phyloP scores from a whole-genome alignment of 2,888 invertebrate species.

The Phyto melanocephala region DNA sequence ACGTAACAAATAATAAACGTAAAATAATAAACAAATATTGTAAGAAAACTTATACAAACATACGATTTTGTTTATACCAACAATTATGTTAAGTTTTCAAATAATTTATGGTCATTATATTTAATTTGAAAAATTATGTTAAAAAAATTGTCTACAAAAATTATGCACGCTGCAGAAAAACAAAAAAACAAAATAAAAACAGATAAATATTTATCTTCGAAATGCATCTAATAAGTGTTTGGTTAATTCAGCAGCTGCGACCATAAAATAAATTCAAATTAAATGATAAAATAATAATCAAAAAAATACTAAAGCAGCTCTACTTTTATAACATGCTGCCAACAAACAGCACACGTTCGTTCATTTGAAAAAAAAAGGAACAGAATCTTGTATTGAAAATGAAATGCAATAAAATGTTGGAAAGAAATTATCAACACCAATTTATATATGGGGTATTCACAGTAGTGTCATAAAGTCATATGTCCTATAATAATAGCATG shows the following conservation, averaged over 20 bases:
- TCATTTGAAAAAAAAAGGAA: neutral
- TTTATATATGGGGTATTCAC: conserved; percentile 42
- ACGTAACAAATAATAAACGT: neutral
- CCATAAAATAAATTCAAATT: conserved; percentile 62
- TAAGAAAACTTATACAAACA: conserved; percentile 46
- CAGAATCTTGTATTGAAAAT: neutral
- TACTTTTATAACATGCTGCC: neutral
- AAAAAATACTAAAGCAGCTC: conserved; percentile 18
- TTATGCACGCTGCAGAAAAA: too few relatives aligned
- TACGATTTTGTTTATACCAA: conserved; percentile 39
- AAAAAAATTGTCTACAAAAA: conserved; percentile 6
- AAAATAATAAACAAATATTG: too few relatives aligned
- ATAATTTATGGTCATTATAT: conserved; percentile 61
- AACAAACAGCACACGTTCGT: neutral
- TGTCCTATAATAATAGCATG: too few relatives aligned
- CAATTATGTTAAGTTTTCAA: conserved; percentile 57
- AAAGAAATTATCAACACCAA: conserved; percentile 63
- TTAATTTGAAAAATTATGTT: conserved; percentile 51
- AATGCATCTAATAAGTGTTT: conserved; percentile 53
- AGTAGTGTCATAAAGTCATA: too few relatives aligned
- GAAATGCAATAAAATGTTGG: conserved; percentile 55
- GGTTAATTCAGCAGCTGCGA: conserved; percentile 63
- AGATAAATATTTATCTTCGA: conserved; percentile 34
- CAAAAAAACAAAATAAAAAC: neutral
- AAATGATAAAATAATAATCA: conserved; percentile 46